Base-by-base conservation (phyloP, 2,888 invertebrate genomes). In the Machimus atricapillus region DNA sequence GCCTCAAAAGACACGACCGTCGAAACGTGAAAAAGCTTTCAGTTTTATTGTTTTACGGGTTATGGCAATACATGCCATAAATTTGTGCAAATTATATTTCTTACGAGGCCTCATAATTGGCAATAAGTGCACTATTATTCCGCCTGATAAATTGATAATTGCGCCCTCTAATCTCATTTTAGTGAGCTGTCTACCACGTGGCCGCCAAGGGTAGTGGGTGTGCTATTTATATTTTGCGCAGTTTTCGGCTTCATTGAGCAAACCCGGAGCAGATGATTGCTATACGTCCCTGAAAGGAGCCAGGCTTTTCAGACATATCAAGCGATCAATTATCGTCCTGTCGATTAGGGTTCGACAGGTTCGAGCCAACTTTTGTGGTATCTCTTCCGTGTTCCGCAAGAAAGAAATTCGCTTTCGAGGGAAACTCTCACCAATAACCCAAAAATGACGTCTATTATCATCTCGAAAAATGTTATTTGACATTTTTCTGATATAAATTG, bases 401-500 rank as follows among this genome's bases (percentile, higher is more conserved):
- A 27, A 31, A 23, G 23, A 56, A 81, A 27, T 23, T 56, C 37
- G 19, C 46, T 66, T 66, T 66, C 23, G 6, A 66, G 27, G 7
- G 27, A 81, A 81, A 81, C 16, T 81, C 52, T 52, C 81, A 23
- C 52, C 43, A 46, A 52, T 27, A 56, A 56, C 34, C 56, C 27
- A 78, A 78, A 46, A 81, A 52, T 81, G 81, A 52, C 56, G 34
- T 81, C 46, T 81, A 81, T 81, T 81, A 81, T 81, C 81, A 52
- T 56, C 27, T 34, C 34, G 46, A 31, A 81, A 79, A 81, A 81
- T 81, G 46, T 81, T 81, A 56, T 81, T 81, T 81, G 81, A 81
- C 81, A 81, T 56, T 81, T 81, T 81, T 81, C 52, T 81, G 81
- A 81, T 81, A 81, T 52, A 81, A 81, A 81, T 81, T 81, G 81